Conservation (phyloP, 2,797 vertebrate genomes). For the Pseudomugil tenellus region DNA sequence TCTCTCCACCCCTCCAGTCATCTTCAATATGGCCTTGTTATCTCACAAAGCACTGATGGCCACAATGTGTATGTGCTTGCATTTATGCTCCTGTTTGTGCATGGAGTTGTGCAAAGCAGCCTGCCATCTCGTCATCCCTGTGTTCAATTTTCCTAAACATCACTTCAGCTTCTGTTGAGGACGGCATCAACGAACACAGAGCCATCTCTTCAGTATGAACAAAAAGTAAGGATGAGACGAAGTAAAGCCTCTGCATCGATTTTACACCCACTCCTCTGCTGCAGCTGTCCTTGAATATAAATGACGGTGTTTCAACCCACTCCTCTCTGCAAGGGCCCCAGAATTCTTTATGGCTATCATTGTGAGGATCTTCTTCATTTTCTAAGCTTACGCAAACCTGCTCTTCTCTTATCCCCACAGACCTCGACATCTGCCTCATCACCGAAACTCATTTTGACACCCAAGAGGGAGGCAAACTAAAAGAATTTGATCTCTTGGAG, state of each 20-base stretch:
- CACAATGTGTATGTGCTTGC: slow-evolving; percentile 14
- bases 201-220: slow-evolving; percentile 53
- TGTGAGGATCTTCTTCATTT: slow-evolving; percentile 64
- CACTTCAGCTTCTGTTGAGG: slow-evolving; percentile 18
- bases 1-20: slow-evolving; percentile 57
- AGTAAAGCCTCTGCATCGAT: slow-evolving; percentile 70
- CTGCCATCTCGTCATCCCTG: slow-evolving; percentile 23
- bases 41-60: slow-evolving; percentile 53
- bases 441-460: slow-evolving; percentile 59
- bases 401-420: slow-evolving; percentile 44
- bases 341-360: slow-evolving; percentile 61
- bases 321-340: slow-evolving; percentile 52
- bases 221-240: slow-evolving; percentile 69
- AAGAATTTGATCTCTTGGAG: slow-evolving; percentile 70
- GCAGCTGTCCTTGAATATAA: slow-evolving; percentile 77
- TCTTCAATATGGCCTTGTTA: slow-evolving; percentile 63
- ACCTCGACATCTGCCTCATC: slow-evolving; percentile 63
- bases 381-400: slow-evolving; percentile 57
- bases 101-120: slow-evolving; percentile 6
- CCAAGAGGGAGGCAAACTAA: slow-evolving; percentile 65
- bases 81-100: slow-evolving; percentile 37
- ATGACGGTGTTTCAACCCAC: slow-evolving; percentile 63
- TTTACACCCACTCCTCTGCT: slow-evolving; percentile 68
- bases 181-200: slow-evolving; percentile 4
- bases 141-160: slow-evolving; percentile 38